These are phyloP conservation scores for Drosophila subquinaria DNA, from an alignment of 2,888 invertebrate species.

Conservation along the genomic window DNA sequence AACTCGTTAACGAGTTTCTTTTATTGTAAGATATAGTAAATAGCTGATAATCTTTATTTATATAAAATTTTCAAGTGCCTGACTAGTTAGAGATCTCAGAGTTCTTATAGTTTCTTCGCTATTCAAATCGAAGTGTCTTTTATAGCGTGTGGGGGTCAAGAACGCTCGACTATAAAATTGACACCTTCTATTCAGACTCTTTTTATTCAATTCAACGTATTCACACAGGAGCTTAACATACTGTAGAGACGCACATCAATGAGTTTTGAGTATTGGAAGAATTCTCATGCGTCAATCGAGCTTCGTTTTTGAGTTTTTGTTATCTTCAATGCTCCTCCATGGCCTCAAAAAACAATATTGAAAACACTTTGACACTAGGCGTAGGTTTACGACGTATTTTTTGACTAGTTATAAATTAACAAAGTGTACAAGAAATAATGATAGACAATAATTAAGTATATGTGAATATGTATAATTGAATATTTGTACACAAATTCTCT, in stretches of 20 bases:
- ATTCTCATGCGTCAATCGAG: conserved; percentile 16
- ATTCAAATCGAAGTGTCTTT: neutral
- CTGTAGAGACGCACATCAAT: neutral
- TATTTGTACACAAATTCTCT: conserved; percentile 11
- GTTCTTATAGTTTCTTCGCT: neutral
- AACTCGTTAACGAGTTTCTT: conserved; percentile 10
- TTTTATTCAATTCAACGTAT: neutral
- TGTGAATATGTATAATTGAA: conserved; percentile 54
- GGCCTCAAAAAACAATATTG: conserved; percentile 18
- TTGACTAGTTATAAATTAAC: conserved; percentile 46
- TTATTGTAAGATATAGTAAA: conserved; percentile 8
- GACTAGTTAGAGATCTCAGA: neutral
- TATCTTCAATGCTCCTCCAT: conserved; percentile 11
- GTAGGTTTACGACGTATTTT: conserved; percentile 38
- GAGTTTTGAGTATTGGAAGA: conserved; percentile 1
- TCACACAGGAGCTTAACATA: neutral
- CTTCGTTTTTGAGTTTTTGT: conserved; percentile 19
- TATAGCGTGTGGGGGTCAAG: neutral
- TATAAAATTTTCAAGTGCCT: neutral
- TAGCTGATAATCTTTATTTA: neutral
- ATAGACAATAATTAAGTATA: conserved; percentile 55
- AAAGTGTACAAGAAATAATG: conserved; percentile 47
- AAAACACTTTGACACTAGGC: conserved; percentile 31
- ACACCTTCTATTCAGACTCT: neutral
- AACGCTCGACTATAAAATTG: conserved; percentile 2